A percentile compares a stretch with the other conserved stretches of the same genome.
phyloP scores from a whole-genome alignment of 53 echinoderm and acorn worm species.

The Holothuria scabra region DNA sequence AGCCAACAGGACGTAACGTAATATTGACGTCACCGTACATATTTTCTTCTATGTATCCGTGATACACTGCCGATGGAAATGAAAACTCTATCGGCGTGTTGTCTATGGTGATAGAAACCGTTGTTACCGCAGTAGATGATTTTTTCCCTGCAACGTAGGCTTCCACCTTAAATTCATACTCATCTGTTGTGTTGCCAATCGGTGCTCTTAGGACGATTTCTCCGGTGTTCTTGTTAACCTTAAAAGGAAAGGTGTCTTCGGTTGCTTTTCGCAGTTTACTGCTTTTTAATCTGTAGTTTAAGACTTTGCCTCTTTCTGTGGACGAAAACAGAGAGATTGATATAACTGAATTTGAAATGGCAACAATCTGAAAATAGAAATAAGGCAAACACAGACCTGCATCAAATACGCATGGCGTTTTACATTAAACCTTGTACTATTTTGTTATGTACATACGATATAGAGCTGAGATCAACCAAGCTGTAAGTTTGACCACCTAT shows the following conservation, averaged over 20 bases:
- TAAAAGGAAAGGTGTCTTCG: constrained; percentile 28
- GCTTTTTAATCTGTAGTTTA: constrained; percentile 30
- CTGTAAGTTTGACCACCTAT: too few species aligned
- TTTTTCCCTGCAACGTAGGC: constrained; percentile 31
- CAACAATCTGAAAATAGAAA: too few species aligned
- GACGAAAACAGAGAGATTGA: background rate
- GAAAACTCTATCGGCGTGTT: background rate
- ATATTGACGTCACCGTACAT: constrained; percentile 27
- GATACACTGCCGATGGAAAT: background rate
- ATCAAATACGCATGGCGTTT: too few species aligned
- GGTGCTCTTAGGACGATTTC: constrained; percentile 29
- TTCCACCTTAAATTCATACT: constrained; percentile 30
- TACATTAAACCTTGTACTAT: too few species aligned
- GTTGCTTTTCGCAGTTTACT: constrained; percentile 5
- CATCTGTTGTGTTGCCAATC: constrained; percentile 24
- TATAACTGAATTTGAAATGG: too few species aligned
- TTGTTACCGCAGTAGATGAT: background rate
- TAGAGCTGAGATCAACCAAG: too few species aligned
- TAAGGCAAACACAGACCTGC: too few species aligned
- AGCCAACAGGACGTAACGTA: constrained; percentile 1
- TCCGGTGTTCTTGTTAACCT: constrained; percentile 1
- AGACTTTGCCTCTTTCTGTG: background rate
- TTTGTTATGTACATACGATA: too few species aligned
- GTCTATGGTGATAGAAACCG: constrained; percentile 1
- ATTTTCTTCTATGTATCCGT: constrained; percentile 39